Conservation (phyloP, 2,888 invertebrate species). For the Sycophila texana region DNA sequence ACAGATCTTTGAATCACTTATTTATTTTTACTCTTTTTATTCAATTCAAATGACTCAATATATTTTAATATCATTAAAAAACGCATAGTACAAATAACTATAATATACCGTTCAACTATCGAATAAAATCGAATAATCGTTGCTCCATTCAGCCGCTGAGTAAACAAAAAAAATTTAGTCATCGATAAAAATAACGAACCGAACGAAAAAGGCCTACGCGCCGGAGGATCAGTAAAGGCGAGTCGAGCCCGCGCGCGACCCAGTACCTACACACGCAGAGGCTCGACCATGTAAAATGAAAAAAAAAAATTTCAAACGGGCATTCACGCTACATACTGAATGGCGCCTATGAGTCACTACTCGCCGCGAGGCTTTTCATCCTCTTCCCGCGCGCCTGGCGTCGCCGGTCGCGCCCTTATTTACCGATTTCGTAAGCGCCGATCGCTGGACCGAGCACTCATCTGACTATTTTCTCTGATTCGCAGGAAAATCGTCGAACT, state of each 20-base stretch:
- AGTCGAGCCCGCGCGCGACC: no score
- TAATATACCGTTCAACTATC: no score
- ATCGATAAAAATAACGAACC: slow-evolving; percentile 26
- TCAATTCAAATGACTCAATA: no score
- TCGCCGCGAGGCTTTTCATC: slow-evolving; percentile 7
- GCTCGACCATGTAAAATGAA: not conserved
- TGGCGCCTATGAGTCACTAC: slow-evolving; percentile 29
- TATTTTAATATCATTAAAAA: no score
- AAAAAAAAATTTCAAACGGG: not conserved
- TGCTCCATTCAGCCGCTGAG: no score
- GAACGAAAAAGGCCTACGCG: not conserved
- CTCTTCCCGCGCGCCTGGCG: no score
- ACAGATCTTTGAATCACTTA: no score
- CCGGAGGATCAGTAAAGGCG: slow-evolving; percentile 21
- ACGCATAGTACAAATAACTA: no score
- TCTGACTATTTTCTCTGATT: slow-evolving; percentile 57
- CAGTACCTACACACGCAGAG: not conserved
- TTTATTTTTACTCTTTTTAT: no score
- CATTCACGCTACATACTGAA: not conserved
- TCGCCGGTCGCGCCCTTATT: slow-evolving; percentile 44
- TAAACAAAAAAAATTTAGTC: not conserved
- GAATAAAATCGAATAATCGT: no score
- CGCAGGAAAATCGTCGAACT: slow-evolving; percentile 99
- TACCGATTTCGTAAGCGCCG: slow-evolving; percentile 40
- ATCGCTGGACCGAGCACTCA: not conserved